phyloP scores from a whole-genome alignment of 2,113 vertebrate species.

The Mormyrus iriodes region DNA sequence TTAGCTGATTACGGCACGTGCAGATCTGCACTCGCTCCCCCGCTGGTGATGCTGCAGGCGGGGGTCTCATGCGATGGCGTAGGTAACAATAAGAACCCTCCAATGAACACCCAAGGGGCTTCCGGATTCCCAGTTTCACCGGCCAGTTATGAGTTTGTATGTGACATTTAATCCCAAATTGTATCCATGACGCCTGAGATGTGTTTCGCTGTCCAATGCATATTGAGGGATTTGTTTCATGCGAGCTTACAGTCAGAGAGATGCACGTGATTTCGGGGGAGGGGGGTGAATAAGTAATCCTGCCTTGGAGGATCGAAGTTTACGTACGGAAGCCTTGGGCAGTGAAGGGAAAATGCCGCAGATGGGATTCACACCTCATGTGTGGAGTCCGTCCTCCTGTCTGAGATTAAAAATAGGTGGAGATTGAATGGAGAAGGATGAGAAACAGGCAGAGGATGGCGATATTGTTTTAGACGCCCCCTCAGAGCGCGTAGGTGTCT shows the following conservation, averaged over 20 bases:
- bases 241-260: not conserved
- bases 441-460: not conserved
- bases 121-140: not conserved
- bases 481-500: constrained; percentile 72
- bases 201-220: not conserved
- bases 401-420: not conserved
- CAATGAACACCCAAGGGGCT: not conserved
- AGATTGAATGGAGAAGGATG: not conserved
- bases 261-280: not conserved
- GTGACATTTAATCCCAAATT: not conserved
- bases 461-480: constrained; percentile 71
- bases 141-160: not conserved
- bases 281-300: not conserved
- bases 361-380: not conserved
- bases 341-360: not conserved
- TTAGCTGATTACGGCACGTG: constrained; percentile 72
- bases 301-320: not conserved
- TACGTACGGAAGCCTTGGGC: not conserved
- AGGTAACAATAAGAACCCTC: not conserved
- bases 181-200: not conserved
- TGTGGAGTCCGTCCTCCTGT: not conserved
- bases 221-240: not conserved
- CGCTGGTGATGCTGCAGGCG: too few relatives aligned
- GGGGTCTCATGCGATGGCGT: not conserved
- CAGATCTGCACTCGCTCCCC: constrained; percentile 34